Base-by-base conservation (phyloP, 2,797 vertebrate species). In the Trachops cirrhosus region DNA sequence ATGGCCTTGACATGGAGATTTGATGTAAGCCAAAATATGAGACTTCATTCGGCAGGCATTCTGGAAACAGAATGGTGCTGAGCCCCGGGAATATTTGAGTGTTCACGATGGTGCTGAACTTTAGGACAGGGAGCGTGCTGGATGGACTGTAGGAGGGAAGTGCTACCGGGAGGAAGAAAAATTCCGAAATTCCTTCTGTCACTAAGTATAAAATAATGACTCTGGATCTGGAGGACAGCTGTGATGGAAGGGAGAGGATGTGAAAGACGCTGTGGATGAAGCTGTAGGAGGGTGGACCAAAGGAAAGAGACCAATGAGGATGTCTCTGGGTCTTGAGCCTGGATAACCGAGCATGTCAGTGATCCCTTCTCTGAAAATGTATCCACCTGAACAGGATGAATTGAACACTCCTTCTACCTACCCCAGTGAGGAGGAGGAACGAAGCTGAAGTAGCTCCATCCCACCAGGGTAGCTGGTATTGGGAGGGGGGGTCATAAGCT, bases 41-140 rank as follows among this genome's bases (percentile, higher is more conserved):
- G 75, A 54, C 24, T 86, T 74, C 12, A 24, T 91, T 84, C 87
- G 48, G 22, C 59, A 94, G 84, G 26, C 19, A 75, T 83, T 91
- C 57, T 95, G 70, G 70, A 84, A 75, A 78, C 57, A 92, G 82
- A 78, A 41, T 75, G 67, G 32, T 88, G 82, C 71, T 84, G 73
- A 91, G 48, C 59, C 24, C 88, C 18, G 54, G n/a, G 52, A 68
- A 18, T 67, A 1, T 75, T 34, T 80, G 21, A 83, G 26, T 88
- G 73, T 57, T 85, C 39, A 11, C 3, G 8, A 29, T 41, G 9
- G 34, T 26, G 37, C 12, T 62, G 24, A 73, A 44, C 46, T 86
- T 96, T 9, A 77, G 83, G 50, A 44, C 26, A 67, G 8, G 32
- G 57, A 44, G 16, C 79, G 11, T 37, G 62, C 26, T 52, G 57